phyloP scores from a whole-genome alignment of 2,888 invertebrate genomes.

The Drosophila kokeensis region DNA sequence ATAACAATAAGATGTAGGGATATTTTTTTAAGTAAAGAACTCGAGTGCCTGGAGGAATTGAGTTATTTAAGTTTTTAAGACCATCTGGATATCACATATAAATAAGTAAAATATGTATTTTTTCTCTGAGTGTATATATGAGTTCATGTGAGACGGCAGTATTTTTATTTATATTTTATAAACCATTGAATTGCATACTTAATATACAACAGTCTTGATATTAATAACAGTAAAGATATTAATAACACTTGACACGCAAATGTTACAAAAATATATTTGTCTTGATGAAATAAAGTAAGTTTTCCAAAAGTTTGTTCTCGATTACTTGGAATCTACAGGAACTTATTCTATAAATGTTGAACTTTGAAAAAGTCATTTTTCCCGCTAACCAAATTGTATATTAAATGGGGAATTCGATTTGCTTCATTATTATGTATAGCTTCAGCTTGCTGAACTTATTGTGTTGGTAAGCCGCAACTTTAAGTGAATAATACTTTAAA shows the following conservation, averaged over 20 bases:
- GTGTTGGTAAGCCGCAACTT: background rate
- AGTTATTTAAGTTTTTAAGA: background rate
- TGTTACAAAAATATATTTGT: background rate
- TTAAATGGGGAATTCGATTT: background rate
- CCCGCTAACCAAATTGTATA: too few relatives aligned
- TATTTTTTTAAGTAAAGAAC: background rate
- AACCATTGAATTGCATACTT: background rate
- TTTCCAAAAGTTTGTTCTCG: background rate
- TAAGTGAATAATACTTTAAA: constrained; percentile 7
- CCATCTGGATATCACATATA: background rate
- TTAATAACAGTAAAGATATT: constrained; percentile 5
- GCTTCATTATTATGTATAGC: background rate
- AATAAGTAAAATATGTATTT: background rate
- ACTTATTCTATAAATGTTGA: background rate
- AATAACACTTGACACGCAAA: constrained; percentile 4
- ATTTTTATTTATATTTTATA: constrained; percentile 12
- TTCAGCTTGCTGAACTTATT: background rate
- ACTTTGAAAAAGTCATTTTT: background rate
- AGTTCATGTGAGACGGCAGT: constrained; percentile 5
- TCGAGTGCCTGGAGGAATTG: background rate
- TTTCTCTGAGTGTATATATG: constrained; percentile 12
- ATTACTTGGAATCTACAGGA: background rate
- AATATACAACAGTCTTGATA: constrained; percentile 19
- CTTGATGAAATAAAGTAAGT: constrained; percentile 13
- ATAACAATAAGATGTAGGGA: background rate